Evolutionary conservation across 2,797 vertebrate genomes (phyloP).

Genomic region (Trachops cirrhosus): DNA sequence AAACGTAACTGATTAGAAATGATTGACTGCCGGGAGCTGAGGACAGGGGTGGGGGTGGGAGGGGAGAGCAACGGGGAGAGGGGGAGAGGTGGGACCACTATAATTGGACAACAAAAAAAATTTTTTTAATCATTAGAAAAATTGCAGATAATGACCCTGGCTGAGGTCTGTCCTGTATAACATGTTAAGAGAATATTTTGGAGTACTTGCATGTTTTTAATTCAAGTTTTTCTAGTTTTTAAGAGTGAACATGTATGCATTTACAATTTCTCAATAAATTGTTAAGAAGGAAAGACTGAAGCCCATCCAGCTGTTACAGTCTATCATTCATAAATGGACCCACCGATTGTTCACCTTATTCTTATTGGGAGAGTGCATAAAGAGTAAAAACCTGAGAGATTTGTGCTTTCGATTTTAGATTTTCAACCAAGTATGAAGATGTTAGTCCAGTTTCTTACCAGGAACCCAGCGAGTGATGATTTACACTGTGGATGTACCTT

Average conservation of each 20-base stretch:
- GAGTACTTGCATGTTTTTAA: not conserved
- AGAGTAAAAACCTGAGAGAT: not conserved
- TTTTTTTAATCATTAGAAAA: too few relatives aligned
- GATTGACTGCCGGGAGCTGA: too few relatives aligned
- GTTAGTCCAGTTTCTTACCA: not conserved
- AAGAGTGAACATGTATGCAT: not conserved
- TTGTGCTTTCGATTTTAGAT: not conserved
- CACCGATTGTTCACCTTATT: not conserved
- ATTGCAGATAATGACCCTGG: not conserved
- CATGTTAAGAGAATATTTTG: not conserved
- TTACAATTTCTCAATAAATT: not conserved
- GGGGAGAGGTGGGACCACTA: too few relatives aligned
- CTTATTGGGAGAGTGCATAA: not conserved
- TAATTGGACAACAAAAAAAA: too few relatives aligned
- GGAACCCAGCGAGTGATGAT: not conserved
- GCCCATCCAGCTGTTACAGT: not conserved
- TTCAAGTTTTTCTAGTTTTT: not conserved
- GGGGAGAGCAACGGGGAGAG: too few relatives aligned
- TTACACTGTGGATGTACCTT: not conserved
- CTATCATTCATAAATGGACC: accelerated
- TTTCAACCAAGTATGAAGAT: not conserved
- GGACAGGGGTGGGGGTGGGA: too few relatives aligned
- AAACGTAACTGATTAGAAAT: not conserved
- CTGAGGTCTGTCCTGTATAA: accelerated
- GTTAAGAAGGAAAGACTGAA: not conserved